Base-by-base conservation (phyloP, 2,113 vertebrate genomes). In the Sardina pilchardus region DNA sequence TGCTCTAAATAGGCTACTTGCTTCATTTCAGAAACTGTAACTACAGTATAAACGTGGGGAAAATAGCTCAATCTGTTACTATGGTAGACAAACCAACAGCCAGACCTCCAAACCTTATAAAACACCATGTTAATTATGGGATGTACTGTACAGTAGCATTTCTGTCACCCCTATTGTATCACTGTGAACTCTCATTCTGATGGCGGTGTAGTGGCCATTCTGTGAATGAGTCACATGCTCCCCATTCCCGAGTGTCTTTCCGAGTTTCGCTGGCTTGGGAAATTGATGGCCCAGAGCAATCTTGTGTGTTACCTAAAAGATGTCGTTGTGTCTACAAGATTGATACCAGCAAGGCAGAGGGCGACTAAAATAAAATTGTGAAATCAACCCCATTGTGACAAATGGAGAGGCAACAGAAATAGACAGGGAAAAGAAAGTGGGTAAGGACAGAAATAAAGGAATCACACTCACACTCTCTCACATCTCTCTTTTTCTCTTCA, bases 201-300 rank as follows among this genome's bases (percentile, higher is more conserved):
- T 30, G 63, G n/a, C 9, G 63, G 63, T 10, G n/a, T 8, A 67
- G n/a, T 8, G 30, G 59, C 2, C 30, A 16, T 21, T 24, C 67
- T 4, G 67, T 75, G 71, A 78, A 17, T 30, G 71, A 34, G 12
- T 36, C 34, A 17, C 30, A 2, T 12, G 30, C 30, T 78, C 14
- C 17, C 30, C 1, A 12, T 36, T 1, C 71, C 71, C 16, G 2
- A 12, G 26, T 16, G 26, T 34, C 71, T 78, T 16, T 78, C 71
- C 30, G 71, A 36, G 26, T 34, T 4, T 78, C 71, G 36, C 71
- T 78, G 34, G 71, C 30, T 34, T 30, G 34, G 71, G 71, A 78
- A 78, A 78, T 78, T 78, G 71, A 78, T 78, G 71, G 71, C 71
- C 71, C 71, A 34, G 12, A 78, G 71, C 71, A 36, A 78, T 78